A percentile compares a stretch with the other conserved stretches of the same genome.
These are phyloP conservation scores for Andrena bicolor DNA, from an alignment of 2,888 invertebrate genomes.

Conservation along the genomic window DNA sequence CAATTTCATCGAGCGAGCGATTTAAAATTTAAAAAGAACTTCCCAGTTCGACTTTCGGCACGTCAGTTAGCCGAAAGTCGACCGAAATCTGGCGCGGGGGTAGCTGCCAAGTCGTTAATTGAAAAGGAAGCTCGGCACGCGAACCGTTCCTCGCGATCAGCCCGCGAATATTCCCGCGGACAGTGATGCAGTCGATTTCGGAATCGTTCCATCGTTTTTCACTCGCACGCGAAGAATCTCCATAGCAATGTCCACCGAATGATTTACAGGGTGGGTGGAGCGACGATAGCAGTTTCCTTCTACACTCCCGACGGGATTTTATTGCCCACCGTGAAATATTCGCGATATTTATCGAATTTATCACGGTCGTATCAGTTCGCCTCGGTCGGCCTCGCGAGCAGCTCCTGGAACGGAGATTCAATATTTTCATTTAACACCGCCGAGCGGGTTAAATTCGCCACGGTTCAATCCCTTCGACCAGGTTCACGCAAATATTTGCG, in stretches of 20 bases:
- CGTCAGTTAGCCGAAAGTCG: too few species aligned
- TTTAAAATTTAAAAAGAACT: background rate
- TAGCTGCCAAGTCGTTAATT: conserved; percentile 19
- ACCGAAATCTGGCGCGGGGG: background rate
- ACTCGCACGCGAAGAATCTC: background rate
- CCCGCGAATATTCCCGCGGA: too few species aligned
- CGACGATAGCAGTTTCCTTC: background rate
- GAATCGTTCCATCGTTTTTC: background rate
- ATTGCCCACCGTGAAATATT: background rate
- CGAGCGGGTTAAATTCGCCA: background rate
- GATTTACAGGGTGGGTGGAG: conserved; percentile 3
- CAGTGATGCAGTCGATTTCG: background rate
- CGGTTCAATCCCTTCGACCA: background rate
- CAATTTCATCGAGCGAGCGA: background rate
- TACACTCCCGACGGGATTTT: background rate
- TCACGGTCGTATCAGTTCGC: background rate
- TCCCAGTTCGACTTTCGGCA: background rate
- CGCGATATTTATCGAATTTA: conserved; percentile 5
- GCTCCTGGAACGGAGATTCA: background rate
- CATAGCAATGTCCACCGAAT: background rate
- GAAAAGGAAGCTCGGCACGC: conserved; percentile 24
- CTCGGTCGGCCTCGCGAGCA: background rate
- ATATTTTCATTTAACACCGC: conserved; percentile 23
- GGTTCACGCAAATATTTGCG: conserved; percentile 32
- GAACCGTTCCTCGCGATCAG: background rate